These are phyloP conservation scores for Oscheius sp. DNA, from an alignment of 2,888 invertebrate species.

Conservation along the genomic window DNA sequence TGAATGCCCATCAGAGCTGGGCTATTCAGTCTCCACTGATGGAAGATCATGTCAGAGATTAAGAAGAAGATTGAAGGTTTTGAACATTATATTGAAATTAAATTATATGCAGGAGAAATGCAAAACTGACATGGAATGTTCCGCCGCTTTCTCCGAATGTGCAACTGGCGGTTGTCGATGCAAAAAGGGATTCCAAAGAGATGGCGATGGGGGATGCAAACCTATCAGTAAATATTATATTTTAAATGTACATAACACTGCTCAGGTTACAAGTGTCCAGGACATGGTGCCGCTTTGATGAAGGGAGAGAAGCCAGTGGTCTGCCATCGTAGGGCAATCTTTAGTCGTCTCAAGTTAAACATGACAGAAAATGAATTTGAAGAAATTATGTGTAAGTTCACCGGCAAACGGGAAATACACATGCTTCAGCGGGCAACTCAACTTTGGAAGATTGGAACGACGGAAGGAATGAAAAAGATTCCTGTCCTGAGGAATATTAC, in stretches of 20 bases:
- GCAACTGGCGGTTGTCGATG: conserved; percentile 68
- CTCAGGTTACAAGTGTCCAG: conserved; percentile 34
- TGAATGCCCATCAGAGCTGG: conserved; percentile 66
- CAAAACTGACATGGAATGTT: conserved; percentile 68
- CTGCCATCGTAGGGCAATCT: conserved; percentile 40
- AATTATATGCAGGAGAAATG: conserved; percentile 60
- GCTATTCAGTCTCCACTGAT: conserved; percentile 60
- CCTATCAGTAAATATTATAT: conserved; percentile 53
- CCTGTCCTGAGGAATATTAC: conserved; percentile 65
- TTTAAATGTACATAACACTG: background rate
- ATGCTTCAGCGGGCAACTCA: background rate
- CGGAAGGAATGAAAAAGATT: conserved; percentile 32
- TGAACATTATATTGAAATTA: conserved; percentile 1
- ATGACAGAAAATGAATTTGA: conserved; percentile 13
- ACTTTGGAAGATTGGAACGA: conserved; percentile 12
- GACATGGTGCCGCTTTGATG: conserved; percentile 7
- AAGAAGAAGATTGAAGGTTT: conserved; percentile 62
- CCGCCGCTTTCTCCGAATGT: conserved; percentile 69
- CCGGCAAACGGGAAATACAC: background rate
- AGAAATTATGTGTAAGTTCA: background rate
- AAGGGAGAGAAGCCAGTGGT: conserved; percentile 21
- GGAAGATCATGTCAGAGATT: conserved; percentile 62
- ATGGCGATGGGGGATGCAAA: conserved; percentile 70
- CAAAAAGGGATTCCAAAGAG: conserved; percentile 68
- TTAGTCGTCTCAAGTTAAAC: conserved; percentile 11